Evolutionary conservation across 2,797 vertebrate species (phyloP).

Genomic region (Molossus alvarezi): DNA sequence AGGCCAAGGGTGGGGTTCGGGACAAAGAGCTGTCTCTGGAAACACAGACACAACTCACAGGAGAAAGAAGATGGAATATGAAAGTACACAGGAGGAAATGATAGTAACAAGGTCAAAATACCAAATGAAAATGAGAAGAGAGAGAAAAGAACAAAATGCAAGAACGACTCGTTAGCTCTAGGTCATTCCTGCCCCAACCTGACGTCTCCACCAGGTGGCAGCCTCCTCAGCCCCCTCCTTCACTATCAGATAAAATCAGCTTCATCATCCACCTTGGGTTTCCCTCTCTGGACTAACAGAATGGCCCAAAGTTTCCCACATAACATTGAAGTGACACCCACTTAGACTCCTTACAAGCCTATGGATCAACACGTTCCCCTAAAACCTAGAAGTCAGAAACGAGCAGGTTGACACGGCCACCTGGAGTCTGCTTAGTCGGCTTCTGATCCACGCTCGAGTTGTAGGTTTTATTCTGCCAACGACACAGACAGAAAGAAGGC

Average conservation of each 20-base stretch:
- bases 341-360: neutral
- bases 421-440: too few species aligned
- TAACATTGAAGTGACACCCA: neutral
- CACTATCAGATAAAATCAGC: neutral
- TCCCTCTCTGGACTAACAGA: neutral
- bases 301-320: neutral
- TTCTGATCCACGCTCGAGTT: neutral
- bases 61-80: neutral
- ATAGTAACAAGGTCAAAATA: neutral
- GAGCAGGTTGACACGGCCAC: neutral
- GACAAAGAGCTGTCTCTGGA: neutral
- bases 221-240: neutral
- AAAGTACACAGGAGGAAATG: neutral
- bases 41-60: neutral
- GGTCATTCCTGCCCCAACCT: neutral
- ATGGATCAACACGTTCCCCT: neutral
- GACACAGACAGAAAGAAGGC: neutral
- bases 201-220: neutral
- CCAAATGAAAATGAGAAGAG: neutral
- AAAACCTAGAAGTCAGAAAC: neutral
- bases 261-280: neutral
- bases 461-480: constrained; percentile 22
- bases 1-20: neutral
- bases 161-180: neutral
- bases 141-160: neutral